Evolutionary conservation across 2,797 vertebrate species (phyloP), one percentile per base, ranked within the genome.

Genomic region (Stomatorhinus walkeri): DNA sequence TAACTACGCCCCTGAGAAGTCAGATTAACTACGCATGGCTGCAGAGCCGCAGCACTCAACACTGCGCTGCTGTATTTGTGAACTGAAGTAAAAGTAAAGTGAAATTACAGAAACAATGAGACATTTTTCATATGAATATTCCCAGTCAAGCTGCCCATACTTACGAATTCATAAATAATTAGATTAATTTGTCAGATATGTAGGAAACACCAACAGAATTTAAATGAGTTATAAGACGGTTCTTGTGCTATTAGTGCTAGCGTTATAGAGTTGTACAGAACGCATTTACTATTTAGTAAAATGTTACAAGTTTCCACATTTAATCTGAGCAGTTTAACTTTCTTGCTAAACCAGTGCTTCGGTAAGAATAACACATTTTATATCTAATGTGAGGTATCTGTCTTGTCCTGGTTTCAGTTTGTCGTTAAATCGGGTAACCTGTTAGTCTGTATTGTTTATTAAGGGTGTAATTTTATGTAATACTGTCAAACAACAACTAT

Each of bases 71-170:
- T 88, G 81, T 79, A 90, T 90, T 90, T 90, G 90, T 61, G 85
- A 49, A 89, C 91, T 91, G 88, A 90, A 88, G 91, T 59, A 87
- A 92, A 94, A 95, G 91, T 93, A 92, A 93, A 92, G 91, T 90
- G 89, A 89, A 87, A 52, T 90, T 90, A 90, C 40, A 76, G 79
- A 91, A 93, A 94, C 90, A 91, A 90, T 86, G 85, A 93, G 89
- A 91, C 92, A 90, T 92, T 86, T 90, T 90, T 88, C 87, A 92
- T 51, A 52, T 32, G 91, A 91, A 94, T 90, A 89, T 87, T 89
- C 90, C 91, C 32, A 64, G 32, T 54, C 72, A 93, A 94, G 91
- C 91, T 85, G 89, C 90, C 89, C 88, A 83, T 92, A 92, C 93
- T 56, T 91, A 90, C 91, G 85, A 91, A 92, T 91, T 89, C 89